Evolutionary conservation across 2,888 invertebrate genomes (phyloP).

Genomic region (Tetranychus truncatus): DNA sequence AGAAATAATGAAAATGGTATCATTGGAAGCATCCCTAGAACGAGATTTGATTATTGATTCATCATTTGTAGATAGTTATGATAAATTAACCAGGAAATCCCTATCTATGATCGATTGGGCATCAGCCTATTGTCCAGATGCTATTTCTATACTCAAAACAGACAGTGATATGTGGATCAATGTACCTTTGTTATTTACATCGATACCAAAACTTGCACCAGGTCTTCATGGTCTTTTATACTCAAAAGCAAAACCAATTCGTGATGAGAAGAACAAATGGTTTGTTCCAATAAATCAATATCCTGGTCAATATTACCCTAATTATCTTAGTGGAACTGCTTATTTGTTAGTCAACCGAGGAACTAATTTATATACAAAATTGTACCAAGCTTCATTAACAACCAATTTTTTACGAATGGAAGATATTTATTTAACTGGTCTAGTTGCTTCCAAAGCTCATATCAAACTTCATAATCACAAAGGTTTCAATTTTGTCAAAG

Average conservation of each 20-base stretch:
- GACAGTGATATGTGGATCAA: slow-evolving; percentile 27
- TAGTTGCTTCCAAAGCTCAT: slow-evolving; percentile 27
- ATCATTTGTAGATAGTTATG: not conserved
- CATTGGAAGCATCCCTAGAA: not conserved
- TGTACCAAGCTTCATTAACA: not conserved
- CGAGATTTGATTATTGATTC: not conserved
- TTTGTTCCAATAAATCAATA: slow-evolving; percentile 25
- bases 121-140: not conserved
- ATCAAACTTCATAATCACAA: not conserved
- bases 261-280: slow-evolving; percentile 27
- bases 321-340: slow-evolving; percentile 28
- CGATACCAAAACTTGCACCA: not conserved
- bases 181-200: not conserved
- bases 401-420: slow-evolving; percentile 28
- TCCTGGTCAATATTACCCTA: slow-evolving; percentile 24
- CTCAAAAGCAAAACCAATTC: slow-evolving; percentile 25
- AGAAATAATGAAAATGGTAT: not conserved
- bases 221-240: slow-evolving; percentile 24
- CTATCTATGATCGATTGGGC: not conserved
- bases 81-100: not conserved
- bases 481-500: not conserved
- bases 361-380: not conserved
- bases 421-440: slow-evolving; percentile 29
- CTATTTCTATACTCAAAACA: slow-evolving; percentile 27
- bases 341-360: slow-evolving; percentile 23